These are phyloP conservation scores for Leucoraja ocellata DNA, from an alignment of 2,797 vertebrate species.

Conservation along the genomic window DNA sequence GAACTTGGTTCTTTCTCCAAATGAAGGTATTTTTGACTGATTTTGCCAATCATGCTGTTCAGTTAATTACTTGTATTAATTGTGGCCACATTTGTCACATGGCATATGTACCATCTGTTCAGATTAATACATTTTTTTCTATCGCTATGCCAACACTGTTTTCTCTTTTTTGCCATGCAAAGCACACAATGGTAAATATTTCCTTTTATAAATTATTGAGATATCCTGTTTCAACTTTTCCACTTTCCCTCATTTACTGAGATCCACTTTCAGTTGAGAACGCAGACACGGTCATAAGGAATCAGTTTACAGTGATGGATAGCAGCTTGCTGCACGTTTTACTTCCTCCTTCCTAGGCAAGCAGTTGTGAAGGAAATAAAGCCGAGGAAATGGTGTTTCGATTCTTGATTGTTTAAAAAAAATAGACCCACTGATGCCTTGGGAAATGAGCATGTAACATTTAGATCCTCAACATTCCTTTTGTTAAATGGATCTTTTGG, in stretches of 20 bases:
- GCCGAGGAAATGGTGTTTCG: background rate
- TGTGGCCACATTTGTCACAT: background rate
- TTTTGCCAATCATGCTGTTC: background rate
- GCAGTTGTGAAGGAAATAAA: background rate
- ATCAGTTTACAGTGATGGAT: background rate
- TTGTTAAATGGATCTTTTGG: background rate
- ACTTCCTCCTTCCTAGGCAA: background rate
- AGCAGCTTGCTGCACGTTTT: background rate
- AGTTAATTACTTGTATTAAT: background rate
- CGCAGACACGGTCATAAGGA: background rate
- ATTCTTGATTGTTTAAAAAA: background rate
- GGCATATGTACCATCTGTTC: background rate
- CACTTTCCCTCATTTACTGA: too few relatives aligned
- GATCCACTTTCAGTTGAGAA: background rate
- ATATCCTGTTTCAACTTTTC: background rate
- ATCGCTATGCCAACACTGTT: background rate
- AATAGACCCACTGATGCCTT: background rate
- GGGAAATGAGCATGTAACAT: background rate
- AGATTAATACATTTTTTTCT: background rate
- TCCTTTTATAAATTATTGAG: background rate
- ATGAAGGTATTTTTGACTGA: background rate
- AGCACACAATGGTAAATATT: background rate
- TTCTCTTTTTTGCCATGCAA: background rate
- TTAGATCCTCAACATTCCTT: background rate
- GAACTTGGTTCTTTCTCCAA: background rate